Evolutionary conservation across 1,140 invertebrate species (phyloP).

Genomic region (Megalonaias nervosa): DNA sequence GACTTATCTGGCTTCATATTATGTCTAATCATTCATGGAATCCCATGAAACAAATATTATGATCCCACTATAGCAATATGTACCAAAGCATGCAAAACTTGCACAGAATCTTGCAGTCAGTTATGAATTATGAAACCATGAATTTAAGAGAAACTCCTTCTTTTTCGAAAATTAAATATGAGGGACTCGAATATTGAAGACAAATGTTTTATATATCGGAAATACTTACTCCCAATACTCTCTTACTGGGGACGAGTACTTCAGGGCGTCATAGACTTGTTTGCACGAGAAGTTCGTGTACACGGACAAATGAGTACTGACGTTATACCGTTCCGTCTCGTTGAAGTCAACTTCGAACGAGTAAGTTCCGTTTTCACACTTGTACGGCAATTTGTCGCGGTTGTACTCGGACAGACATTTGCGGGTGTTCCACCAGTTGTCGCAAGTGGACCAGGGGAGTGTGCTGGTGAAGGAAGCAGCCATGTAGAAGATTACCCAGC

Average conservation of each 20-base stretch:
- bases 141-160: too few relatives aligned
- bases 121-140: too few relatives aligned
- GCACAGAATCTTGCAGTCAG: too few relatives aligned
- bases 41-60: too few relatives aligned
- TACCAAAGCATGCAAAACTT: too few relatives aligned
- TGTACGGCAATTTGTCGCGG: slow-evolving; percentile 44
- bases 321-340: background rate
- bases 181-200: too few relatives aligned
- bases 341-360: slow-evolving; percentile 41
- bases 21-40: too few relatives aligned
- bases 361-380: slow-evolving; percentile 46
- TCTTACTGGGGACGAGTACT: slow-evolving; percentile 74
- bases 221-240: slow-evolving; percentile 90
- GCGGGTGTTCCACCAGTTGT: slow-evolving; percentile 82
- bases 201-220: background rate
- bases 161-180: too few relatives aligned
- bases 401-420: slow-evolving; percentile 60
- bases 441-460: slow-evolving; percentile 89
- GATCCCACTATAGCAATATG: too few relatives aligned
- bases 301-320: slow-evolving; percentile 22
- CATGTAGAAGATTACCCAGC: slow-evolving; percentile 78
- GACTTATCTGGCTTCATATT: too few relatives aligned
- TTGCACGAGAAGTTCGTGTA: slow-evolving; percentile 48
- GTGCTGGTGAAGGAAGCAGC: slow-evolving; percentile 65
- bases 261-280: slow-evolving; percentile 41